Conservation (phyloP, 2,113 vertebrate species). For the Scophthalmus maximus region DNA sequence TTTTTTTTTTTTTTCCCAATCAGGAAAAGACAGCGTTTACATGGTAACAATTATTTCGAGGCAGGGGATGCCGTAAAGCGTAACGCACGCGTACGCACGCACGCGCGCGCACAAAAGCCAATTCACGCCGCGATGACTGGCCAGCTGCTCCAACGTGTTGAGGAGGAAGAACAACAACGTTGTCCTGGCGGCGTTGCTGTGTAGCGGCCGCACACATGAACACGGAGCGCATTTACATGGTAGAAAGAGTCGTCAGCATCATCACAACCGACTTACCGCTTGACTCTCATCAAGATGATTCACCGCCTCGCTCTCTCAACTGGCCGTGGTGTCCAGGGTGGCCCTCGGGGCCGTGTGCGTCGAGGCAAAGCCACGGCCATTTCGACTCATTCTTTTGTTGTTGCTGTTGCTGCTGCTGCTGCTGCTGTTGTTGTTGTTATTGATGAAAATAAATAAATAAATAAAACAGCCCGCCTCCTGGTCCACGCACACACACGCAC, state of each 20-base stretch:
- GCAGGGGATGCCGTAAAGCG: no score
- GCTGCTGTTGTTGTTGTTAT: no score
- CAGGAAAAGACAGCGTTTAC: constrained; percentile 7
- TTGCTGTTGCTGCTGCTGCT: no score
- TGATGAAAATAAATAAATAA: no score
- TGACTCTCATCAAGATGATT: constrained; percentile 73
- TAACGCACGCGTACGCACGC: not conserved
- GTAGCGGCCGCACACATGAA: not conserved
- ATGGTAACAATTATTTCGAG: no score
- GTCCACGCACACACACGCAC: not conserved
- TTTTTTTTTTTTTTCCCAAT: not conserved
- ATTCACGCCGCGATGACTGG: constrained; percentile 50
- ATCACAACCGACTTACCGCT: constrained; percentile 65
- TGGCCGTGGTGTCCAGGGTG: constrained; percentile 49
- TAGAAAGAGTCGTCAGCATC: no score
- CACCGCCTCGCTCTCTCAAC: constrained; percentile 52
- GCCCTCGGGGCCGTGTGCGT: constrained; percentile 23
- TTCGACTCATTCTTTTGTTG: constrained; percentile 56
- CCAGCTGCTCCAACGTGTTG: constrained; percentile 42
- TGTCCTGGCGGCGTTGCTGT: constrained; percentile 17
- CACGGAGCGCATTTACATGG: not conserved
- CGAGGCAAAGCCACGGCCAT: constrained; percentile 54
- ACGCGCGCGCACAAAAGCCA: constrained; percentile 18
- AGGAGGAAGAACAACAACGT: not conserved
- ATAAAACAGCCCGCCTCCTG: no score